A percentile compares a stretch with the other conserved stretches of the same genome.
These are phyloP conservation scores for Mellilla xanthometata DNA, from an alignment of 2,888 invertebrate genomes.

Conservation along the genomic window DNA sequence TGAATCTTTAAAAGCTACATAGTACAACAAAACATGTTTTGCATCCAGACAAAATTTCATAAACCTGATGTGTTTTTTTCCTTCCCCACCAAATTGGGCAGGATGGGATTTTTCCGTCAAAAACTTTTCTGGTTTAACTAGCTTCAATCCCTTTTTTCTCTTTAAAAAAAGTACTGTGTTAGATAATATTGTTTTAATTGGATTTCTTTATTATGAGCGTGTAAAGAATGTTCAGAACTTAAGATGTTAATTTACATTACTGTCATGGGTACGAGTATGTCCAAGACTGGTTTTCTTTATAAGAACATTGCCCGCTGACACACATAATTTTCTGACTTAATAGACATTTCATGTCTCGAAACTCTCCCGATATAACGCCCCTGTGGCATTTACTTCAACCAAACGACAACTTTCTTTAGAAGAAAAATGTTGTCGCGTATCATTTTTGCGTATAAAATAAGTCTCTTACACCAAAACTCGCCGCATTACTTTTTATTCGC, in stretches of 20 bases:
- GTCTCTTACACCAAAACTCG: conserved; percentile 13
- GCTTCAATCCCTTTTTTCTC: too few relatives aligned
- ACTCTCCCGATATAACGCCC: conserved; percentile 6
- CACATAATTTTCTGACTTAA: conserved; percentile 5
- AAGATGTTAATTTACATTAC: too few relatives aligned
- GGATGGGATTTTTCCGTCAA: conserved; percentile 17
- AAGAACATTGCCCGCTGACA: too few relatives aligned
- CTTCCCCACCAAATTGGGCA: conserved; percentile 19
- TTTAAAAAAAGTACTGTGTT: conserved; percentile 1
- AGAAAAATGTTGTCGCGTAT: conserved; percentile 6
- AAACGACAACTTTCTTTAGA: conserved; percentile 1
- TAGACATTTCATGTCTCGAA: neutral
- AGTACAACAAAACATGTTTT: conserved; percentile 19
- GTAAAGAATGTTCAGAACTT: too few relatives aligned
- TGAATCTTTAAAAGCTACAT: conserved; percentile 3
- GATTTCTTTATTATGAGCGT: too few relatives aligned
- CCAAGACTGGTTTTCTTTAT: too few relatives aligned
- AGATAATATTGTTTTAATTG: conserved; percentile 3
- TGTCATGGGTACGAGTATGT: too few relatives aligned
- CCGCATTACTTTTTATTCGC: conserved; percentile 21
- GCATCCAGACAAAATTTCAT: conserved; percentile 46
- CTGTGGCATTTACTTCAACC: conserved; percentile 2
- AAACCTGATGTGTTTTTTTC: conserved; percentile 25
- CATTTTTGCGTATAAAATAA: conserved; percentile 18
- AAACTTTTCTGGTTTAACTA: conserved; percentile 21